A percentile compares a stretch with the other conserved stretches of the same genome.
Evolutionary conservation across 2,888 invertebrate species (phyloP).

Genomic region (Stenotaenia linearis): DNA sequence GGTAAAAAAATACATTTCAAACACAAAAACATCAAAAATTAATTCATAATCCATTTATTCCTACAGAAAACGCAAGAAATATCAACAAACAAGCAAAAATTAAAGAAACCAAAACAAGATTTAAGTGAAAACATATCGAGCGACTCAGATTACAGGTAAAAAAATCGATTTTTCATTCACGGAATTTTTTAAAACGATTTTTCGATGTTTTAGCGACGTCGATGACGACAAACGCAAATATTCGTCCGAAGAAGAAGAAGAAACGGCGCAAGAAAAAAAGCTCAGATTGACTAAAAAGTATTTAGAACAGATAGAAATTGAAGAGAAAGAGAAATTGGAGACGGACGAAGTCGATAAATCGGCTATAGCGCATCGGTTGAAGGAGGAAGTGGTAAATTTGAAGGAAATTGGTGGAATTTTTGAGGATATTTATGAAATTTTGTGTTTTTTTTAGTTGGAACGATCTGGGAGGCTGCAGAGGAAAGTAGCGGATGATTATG

Average conservation of each 20-base stretch:
- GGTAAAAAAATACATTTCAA: neutral
- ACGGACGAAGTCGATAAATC: slow-evolving; percentile 59
- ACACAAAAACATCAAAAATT: neutral
- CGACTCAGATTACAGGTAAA: slow-evolving; percentile 24
- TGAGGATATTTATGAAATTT: neutral
- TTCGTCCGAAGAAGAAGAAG: slow-evolving; percentile 42
- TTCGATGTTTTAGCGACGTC: slow-evolving; percentile 28
- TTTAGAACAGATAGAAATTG: slow-evolving; percentile 74
- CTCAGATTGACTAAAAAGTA: slow-evolving; percentile 83
- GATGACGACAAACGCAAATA: slow-evolving; percentile 56
- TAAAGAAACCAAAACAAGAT: neutral
- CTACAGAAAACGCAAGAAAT: neutral
- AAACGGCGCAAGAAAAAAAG: slow-evolving; percentile 81
- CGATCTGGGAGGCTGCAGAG: slow-evolving; percentile 73
- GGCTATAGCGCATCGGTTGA: slow-evolving; percentile 64
- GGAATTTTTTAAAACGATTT: neutral
- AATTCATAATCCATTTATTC: neutral
- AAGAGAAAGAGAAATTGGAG: slow-evolving; percentile 65
- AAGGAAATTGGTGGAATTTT: neutral
- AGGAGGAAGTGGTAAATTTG: slow-evolving; percentile 61
- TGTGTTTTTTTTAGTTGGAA: slow-evolving; percentile 54
- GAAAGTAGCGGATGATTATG: slow-evolving; percentile 61
- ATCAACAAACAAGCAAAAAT: neutral
- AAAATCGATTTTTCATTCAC: neutral
- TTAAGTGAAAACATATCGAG: slow-evolving; percentile 28